phyloP scores from a whole-genome alignment of 1,140 invertebrate species.

The fruit fly (Drosophila melanogaster) region Release_6_plus_ISO1_MT NT_033779.5:6787001-6787500 shows the following conservation, averaged over 20 bases:
- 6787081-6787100: too few species aligned
- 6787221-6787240: too few species aligned
- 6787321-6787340: neutral
- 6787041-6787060: neutral
- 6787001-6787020: constrained; percentile 40
- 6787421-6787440: constrained; percentile 16
- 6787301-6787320: neutral
- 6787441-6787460: constrained; percentile 10
- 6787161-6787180: too few species aligned
- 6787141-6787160: too few species aligned
- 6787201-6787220: too few species aligned
- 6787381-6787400: constrained; percentile 49
- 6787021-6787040: constrained; percentile 9
- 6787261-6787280: too few species aligned
- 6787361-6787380: constrained; percentile 76
- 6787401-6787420: constrained; percentile 62
- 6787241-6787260: too few species aligned
- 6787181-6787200: too few species aligned
- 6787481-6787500: constrained; percentile 40
- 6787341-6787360: constrained; percentile 36
- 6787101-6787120: too few species aligned
- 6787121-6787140: too few species aligned
- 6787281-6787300: too few species aligned
- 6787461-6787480: constrained; percentile 18
- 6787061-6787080: neutral